Conservation (phyloP, 1,140 invertebrate species). For the Drosophila dunni region DNA sequence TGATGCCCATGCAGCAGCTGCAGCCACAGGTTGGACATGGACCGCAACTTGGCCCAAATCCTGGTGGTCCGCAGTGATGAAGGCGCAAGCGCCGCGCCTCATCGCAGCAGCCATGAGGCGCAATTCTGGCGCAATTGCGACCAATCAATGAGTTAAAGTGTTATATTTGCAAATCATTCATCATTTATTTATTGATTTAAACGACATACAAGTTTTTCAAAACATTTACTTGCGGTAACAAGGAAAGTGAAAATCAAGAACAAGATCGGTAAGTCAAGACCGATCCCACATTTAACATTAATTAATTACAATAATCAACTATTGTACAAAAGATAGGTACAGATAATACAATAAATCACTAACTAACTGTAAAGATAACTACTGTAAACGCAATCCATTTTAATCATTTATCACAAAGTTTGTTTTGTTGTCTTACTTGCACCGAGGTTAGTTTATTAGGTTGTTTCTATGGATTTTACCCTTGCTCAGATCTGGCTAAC, state of each 20-base stretch:
- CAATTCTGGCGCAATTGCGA: slow-evolving; percentile 40
- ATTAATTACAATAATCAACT: slow-evolving; percentile 15
- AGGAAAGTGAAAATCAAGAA: slow-evolving; percentile 13
- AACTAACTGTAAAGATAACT: slow-evolving; percentile 57
- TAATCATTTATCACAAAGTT: slow-evolving; percentile 63
- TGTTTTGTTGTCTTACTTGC: slow-evolving; percentile 44
- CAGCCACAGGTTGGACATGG: slow-evolving; percentile 75
- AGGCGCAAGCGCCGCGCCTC: slow-evolving; percentile 84
- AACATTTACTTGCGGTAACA: slow-evolving; percentile 15
- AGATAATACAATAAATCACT: slow-evolving; percentile 65
- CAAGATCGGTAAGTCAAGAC: slow-evolving; percentile 21
- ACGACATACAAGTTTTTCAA: slow-evolving; percentile 19
- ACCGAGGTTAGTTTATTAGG: slow-evolving; percentile 64
- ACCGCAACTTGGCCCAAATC: slow-evolving; percentile 73
- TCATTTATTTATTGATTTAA: slow-evolving; percentile 52
- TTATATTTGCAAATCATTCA: slow-evolving; percentile 22
- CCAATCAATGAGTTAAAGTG: slow-evolving; percentile 2
- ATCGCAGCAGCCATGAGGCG: slow-evolving; percentile 63
- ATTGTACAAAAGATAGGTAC: slow-evolving; percentile 45
- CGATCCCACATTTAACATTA: slow-evolving; percentile 14
- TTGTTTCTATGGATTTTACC: slow-evolving; percentile 22
- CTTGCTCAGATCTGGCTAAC: slow-evolving; percentile 1
- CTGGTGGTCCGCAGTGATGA: slow-evolving; percentile 83
- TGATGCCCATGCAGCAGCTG: slow-evolving; percentile 85
- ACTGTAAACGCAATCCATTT: slow-evolving; percentile 24